A percentile compares a stretch with the other conserved stretches of the same genome.
Conservation (phyloP, 2,113 vertebrate genomes). For the Pimephales promelas region DNA sequence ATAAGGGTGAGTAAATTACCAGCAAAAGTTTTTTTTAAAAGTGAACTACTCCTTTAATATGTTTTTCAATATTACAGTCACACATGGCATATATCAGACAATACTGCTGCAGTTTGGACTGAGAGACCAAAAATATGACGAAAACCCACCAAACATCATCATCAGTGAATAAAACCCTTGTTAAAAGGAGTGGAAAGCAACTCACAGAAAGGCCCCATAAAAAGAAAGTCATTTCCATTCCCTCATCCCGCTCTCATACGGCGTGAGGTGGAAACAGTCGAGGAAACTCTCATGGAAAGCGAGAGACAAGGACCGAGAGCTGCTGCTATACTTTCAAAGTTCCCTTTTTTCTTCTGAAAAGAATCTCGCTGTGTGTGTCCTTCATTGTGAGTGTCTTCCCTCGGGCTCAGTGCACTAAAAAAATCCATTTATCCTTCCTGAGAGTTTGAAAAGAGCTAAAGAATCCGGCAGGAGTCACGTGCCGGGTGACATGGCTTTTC, state of each 20-base stretch:
- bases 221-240: conserved; percentile 74
- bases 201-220: conserved; percentile 16
- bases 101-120: neutral
- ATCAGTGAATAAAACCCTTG: neutral
- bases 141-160: conserved; percentile 16
- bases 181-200: neutral
- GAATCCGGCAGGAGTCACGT: conserved; percentile 65
- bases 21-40: too few species aligned
- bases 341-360: conserved; percentile 59
- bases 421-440: conserved; percentile 69
- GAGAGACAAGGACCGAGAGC: conserved; percentile 34
- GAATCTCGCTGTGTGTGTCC: conserved; percentile 69
- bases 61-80: neutral
- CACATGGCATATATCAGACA: neutral
- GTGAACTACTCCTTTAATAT: too few species aligned
- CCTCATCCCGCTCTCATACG: conserved; percentile 64
- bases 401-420: conserved; percentile 70
- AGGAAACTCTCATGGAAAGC: conserved; percentile 64
- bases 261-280: conserved; percentile 67
- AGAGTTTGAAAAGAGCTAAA: conserved; percentile 64
- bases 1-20: too few species aligned
- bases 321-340: conserved; percentile 64
- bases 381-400: conserved; percentile 66
- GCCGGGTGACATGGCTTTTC: conserved; percentile 71
- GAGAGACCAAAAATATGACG: conserved; percentile 2